phyloP scores from a whole-genome alignment of 2,888 invertebrate species.

The Blastobasis lacticolella region DNA sequence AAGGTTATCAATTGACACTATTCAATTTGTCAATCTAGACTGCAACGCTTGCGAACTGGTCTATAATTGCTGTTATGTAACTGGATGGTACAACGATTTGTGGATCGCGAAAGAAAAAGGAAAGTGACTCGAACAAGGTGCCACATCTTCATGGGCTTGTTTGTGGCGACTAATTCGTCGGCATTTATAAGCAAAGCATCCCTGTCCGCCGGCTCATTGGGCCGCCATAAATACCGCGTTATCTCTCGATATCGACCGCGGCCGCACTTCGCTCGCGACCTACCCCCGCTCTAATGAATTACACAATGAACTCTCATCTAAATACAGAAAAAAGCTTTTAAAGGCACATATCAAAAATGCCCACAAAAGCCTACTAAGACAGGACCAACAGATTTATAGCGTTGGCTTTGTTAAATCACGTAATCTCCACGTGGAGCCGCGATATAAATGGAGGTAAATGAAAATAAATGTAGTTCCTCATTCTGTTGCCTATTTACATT shows the following conservation, averaged over 20 bases:
- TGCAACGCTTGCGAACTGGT: too few species aligned
- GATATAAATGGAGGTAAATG: slow-evolving; percentile 72
- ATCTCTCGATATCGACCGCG: slow-evolving; percentile 69
- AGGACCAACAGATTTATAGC: slow-evolving; percentile 68
- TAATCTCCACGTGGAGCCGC: slow-evolving; percentile 72
- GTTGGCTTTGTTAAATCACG: slow-evolving; percentile 72
- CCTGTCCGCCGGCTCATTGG: slow-evolving; percentile 64
- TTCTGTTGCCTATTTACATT: slow-evolving; percentile 70
- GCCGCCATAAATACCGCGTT: slow-evolving; percentile 62
- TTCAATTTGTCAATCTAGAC: too few species aligned
- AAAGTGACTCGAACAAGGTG: too few species aligned
- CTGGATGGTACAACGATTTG: too few species aligned
- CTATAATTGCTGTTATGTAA: too few species aligned
- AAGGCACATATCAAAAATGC: slow-evolving; percentile 75
- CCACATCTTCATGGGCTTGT: slow-evolving; percentile 31
- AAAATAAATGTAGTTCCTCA: slow-evolving; percentile 74
- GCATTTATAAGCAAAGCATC: slow-evolving; percentile 56
- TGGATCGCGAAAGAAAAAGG: too few species aligned
- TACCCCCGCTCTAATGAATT: slow-evolving; percentile 70
- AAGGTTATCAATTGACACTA: too few species aligned
- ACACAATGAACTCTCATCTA: slow-evolving; percentile 75
- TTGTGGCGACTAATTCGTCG: slow-evolving; percentile 59
- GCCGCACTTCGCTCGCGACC: slow-evolving; percentile 53
- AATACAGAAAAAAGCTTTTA: slow-evolving; percentile 76
- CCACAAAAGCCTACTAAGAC: slow-evolving; percentile 74